Conservation (phyloP, 92 coral and sea anemone species). For the Zoanthus sansibaricus region DNA sequence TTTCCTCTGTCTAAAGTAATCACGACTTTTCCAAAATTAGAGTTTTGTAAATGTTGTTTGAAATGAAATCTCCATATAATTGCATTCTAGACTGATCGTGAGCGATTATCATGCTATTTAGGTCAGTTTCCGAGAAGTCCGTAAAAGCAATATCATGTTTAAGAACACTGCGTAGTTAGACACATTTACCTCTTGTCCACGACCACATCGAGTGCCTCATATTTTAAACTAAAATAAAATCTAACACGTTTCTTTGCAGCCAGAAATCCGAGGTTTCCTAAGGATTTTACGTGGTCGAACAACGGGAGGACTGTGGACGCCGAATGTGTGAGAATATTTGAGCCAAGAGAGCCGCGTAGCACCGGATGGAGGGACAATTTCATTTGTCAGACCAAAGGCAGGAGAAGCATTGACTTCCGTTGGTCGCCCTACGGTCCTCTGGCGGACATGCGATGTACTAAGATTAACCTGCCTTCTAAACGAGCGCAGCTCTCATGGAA, state of each 20-base stretch:
- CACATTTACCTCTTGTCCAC: too few species aligned
- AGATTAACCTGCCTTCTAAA: constrained; percentile 54
- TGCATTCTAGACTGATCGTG: too few species aligned
- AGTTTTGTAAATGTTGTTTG: too few species aligned
- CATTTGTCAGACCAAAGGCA: constrained; percentile 80
- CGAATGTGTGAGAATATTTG: constrained; percentile 68
- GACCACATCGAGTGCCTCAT: too few species aligned
- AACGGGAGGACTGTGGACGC: constrained; percentile 23
- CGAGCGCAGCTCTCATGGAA: constrained; percentile 57
- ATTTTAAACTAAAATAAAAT: too few species aligned
- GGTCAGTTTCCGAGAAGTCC: too few species aligned
- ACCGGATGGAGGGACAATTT: constrained; percentile 60
- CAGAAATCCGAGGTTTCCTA: constrained; percentile 53
- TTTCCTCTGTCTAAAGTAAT: too few species aligned
- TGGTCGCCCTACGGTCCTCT: constrained; percentile 75
- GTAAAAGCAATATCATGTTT: too few species aligned
- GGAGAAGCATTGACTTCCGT: constrained; percentile 55
- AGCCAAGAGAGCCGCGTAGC: constrained; percentile 59
- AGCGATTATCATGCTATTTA: too few species aligned
- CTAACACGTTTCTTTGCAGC: background rate
- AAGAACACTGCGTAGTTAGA: too few species aligned
- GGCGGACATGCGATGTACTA: constrained; percentile 51
- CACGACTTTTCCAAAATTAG: too few species aligned
- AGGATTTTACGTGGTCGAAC: constrained; percentile 54
- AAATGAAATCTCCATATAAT: too few species aligned